These are phyloP conservation scores for Furcula furcula DNA, from an alignment of 2,888 invertebrate species.

Conservation along the genomic window DNA sequence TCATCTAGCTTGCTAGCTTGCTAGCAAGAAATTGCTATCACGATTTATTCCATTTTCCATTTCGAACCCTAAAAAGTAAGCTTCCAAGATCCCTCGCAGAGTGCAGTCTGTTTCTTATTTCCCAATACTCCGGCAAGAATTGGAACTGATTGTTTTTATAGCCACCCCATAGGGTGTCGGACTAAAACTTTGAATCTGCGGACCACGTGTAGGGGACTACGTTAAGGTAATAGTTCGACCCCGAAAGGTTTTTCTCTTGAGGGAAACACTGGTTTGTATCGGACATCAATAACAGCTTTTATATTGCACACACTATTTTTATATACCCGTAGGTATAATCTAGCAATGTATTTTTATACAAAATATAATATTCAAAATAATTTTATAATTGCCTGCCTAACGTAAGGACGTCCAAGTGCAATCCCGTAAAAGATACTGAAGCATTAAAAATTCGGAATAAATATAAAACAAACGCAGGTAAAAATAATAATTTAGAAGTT, in stretches of 20 bases:
- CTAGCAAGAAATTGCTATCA: too few species aligned
- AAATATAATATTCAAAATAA: too few species aligned
- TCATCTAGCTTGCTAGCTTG: too few species aligned
- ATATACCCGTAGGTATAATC: too few species aligned
- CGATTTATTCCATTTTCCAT: not conserved
- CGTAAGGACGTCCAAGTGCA: too few species aligned
- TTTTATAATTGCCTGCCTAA: too few species aligned
- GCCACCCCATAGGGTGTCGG: slow-evolving; percentile 37
- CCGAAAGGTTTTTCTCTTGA: slow-evolving; percentile 12
- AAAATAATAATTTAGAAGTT: too few species aligned
- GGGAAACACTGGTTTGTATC: slow-evolving; percentile 15
- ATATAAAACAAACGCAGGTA: too few species aligned
- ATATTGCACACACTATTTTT: too few species aligned
- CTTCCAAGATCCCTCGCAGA: slow-evolving; percentile 43
- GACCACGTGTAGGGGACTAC: slow-evolving; percentile 57
- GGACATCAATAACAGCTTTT: not conserved
- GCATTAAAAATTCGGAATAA: too few species aligned
- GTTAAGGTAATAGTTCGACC: slow-evolving; percentile 12
- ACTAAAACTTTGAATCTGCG: slow-evolving; percentile 61
- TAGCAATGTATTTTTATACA: too few species aligned
- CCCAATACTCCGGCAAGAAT: slow-evolving; percentile 43
- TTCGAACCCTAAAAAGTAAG: slow-evolving; percentile 58
- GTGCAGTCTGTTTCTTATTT: slow-evolving; percentile 74
- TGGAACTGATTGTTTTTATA: slow-evolving; percentile 76
- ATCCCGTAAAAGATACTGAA: too few species aligned